Base-by-base conservation (phyloP, 1,140 invertebrate genomes). In the Gonioctena quinquepunctata region DNA sequence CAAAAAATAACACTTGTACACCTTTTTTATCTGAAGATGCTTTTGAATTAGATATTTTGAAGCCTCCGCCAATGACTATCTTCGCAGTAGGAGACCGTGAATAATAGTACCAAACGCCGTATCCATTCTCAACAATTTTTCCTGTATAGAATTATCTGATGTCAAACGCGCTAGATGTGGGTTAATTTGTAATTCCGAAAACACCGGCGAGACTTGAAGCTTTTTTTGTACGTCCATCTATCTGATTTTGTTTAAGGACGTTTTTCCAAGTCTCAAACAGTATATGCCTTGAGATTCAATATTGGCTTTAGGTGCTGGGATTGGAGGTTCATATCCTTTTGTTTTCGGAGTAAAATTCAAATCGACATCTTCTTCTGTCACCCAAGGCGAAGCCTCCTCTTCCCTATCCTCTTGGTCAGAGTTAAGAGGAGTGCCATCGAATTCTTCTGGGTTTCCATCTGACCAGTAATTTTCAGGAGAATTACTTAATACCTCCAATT, bases 171-270 rank as follows among this genome's bases (percentile, higher is more conserved):
- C 7, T 13, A 19, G n/a, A 3, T 18, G 19, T n/a, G n/a, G n/a
- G 13, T 68, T 68, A 13, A 28, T 25, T 33, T 76, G 72, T 2
- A 76, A 54, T 7, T 66, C 33, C 42, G 65, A 57, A 67, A 75
- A 77, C 1, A 71, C 75, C 26, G 73, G 75, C 22, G 68, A 68
- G 0, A 76, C 76, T n/a, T 77, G 72, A 3, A 77, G 69, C 21
- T 66, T 74, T 49, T 78, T 75, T 18, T 78, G 71, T 3, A 72
- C 71, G 1, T 79, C 73, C 11, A 50, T 69, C 33, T 78, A 77
- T 11, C 70, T 48, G 8, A 79, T 73, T 25, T 74, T 79, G 49
- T 76, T 74, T 71, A 71, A 79, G 13, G 25, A 26, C 4, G 27
- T n/a, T 1, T 59, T 70, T 48, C 68, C 68, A 11, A 77, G 57